These are phyloP conservation scores for Pemphigus obesinymphae DNA, from an alignment of 1,140 invertebrate genomes.

Conservation along the genomic window DNA sequence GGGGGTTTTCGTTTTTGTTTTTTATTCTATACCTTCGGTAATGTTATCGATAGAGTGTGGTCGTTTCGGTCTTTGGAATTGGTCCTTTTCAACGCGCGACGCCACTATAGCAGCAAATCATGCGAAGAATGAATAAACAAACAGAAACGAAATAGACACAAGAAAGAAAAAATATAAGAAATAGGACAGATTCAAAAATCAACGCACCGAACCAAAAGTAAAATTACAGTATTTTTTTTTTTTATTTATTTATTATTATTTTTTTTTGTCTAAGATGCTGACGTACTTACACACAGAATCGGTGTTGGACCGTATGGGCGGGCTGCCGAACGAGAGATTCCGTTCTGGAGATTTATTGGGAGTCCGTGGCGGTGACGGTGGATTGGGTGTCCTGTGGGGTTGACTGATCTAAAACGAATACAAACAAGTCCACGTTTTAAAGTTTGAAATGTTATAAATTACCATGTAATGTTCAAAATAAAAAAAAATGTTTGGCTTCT, in stretches of 20 bases:
- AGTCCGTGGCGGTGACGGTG: not conserved
- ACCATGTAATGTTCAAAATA: too few relatives aligned
- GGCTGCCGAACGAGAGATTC: constrained; percentile 20
- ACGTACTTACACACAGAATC: constrained; percentile 40
- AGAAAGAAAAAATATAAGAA: not conserved
- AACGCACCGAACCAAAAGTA: not conserved
- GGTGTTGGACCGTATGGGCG: constrained; percentile 24
- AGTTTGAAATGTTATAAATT: not conserved
- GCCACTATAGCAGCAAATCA: constrained; percentile 33
- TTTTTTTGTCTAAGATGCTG: not conserved
- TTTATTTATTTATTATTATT: too few relatives aligned
- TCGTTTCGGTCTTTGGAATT: constrained; percentile 39
- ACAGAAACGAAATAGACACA: constrained; percentile 36
- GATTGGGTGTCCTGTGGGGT: constrained; percentile 14
- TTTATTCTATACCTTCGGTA: constrained; percentile 41
- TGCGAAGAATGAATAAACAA: constrained; percentile 42
- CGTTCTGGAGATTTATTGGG: not conserved
- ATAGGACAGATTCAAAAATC: not conserved
- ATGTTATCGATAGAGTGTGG: constrained; percentile 43
- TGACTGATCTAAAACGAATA: constrained; percentile 21
- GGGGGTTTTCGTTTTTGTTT: not conserved
- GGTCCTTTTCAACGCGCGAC: constrained; percentile 36
- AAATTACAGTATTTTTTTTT: not conserved
- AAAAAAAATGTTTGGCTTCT: not conserved
- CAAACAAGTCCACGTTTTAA: not conserved